Base-by-base conservation (phyloP, 2,888 invertebrate species). In the Cataglyphis livida region DNA sequence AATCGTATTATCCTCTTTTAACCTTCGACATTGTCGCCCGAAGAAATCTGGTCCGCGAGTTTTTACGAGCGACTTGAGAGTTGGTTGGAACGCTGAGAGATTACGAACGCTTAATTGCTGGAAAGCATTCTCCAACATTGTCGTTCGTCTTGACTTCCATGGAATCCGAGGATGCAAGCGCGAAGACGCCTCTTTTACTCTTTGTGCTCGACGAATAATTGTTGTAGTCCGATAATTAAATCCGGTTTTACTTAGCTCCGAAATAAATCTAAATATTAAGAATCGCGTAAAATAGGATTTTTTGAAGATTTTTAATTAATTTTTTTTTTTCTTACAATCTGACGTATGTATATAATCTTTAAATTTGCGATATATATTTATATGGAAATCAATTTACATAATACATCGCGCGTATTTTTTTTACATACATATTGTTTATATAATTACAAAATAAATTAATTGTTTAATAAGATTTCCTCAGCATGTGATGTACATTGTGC, bases 61-160 rank as follows among this genome's bases (percentile, higher is more conserved):
- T 65, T 64, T 75, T 64, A 64, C 66, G 44, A 73, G 61, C 73
- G 71, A 83, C 78, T 70, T 79, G 82, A 83, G 73, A 78, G 78
- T 68, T 84, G 35, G 48, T 57, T n/a, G 70, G 70, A 62, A 73
- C 61, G 64, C 68, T n/a, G 73, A 35, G 68, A 54, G 82, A 78
- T 83, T 85, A 81, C 86, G 61, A 64, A 76, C 74, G 83, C 68
- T 85, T 86, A 86, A 86, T 86, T 86, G 85, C 85, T 83, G 83
- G 75, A 81, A 85, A 85, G 83, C 85, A 82, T 66, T 86, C 74
- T 48, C 65, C 75, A 65, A 68, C 76, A 59, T 61, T 66, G 61
- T 68, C 71, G 71, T 57, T 21, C 12, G 10, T 38, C 66, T 38
- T 15, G 57, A 59, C 41, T 44, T 71, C 18, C 71, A 32, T 12